Conservation (phyloP, 2,797 vertebrate species). For the Tinamus major region DNA sequence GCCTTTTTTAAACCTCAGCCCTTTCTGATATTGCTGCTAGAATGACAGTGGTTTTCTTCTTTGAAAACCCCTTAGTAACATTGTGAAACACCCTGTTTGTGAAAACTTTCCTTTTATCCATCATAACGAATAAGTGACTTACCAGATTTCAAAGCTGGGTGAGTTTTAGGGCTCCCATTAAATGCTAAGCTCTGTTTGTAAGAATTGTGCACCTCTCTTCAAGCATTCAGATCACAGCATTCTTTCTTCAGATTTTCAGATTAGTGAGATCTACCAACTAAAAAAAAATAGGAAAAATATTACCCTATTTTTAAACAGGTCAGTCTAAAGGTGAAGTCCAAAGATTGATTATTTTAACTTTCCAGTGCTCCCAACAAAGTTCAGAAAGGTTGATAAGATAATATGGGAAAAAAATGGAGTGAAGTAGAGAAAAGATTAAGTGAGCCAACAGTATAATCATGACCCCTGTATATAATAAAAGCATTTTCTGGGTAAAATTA, state of each 20-base stretch:
- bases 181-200: constrained; percentile 32
- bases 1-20: not conserved
- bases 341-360: constrained; percentile 17
- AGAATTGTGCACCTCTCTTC: not conserved
- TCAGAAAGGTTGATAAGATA: constrained; percentile 36
- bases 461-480: constrained; percentile 51
- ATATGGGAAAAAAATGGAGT: constrained; percentile 7
- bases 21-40: not conserved
- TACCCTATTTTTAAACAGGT: constrained; percentile 3
- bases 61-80: constrained; percentile 22
- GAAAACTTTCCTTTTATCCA: constrained; percentile 21
- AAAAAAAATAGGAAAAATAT: not conserved
- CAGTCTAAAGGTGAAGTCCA: constrained; percentile 10
- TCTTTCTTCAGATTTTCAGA: not conserved
- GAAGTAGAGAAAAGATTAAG: constrained; percentile 52
- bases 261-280: not conserved
- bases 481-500: constrained; percentile 53
- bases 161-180: not conserved
- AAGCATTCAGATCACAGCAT: not conserved
- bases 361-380: constrained; percentile 22
- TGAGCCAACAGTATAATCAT: not conserved
- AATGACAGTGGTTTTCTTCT: constrained; percentile 1
- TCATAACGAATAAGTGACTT: constrained; percentile 49
- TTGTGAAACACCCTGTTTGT: constrained; percentile 41
- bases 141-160: not conserved